Conservation (phyloP, 2,888 invertebrate genomes). For the Crepidodera aurea region DNA sequence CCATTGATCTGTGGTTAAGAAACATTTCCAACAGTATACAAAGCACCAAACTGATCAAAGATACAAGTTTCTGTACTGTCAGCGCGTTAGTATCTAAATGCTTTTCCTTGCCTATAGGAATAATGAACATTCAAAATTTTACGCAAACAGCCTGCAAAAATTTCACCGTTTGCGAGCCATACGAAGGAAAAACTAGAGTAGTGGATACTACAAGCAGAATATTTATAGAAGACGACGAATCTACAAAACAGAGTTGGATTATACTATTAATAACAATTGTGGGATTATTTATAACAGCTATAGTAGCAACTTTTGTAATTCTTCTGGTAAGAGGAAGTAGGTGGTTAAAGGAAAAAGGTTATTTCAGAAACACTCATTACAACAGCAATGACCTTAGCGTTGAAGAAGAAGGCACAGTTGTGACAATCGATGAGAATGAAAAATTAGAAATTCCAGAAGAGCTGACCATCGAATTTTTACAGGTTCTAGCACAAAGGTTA, state of each 20-base stretch:
- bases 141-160: conserved; percentile 68
- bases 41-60: conserved; percentile 61
- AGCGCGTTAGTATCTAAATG: conserved; percentile 68
- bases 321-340: conserved; percentile 66
- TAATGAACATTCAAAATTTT: conserved; percentile 70
- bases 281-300: conserved; percentile 65
- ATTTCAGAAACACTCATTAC: conserved; percentile 63
- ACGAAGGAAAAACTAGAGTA: conserved; percentile 58
- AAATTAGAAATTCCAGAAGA: conserved; percentile 74
- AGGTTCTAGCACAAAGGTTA: conserved; percentile 71
- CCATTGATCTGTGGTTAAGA: conserved; percentile 67
- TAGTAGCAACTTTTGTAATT: conserved; percentile 65
- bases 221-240: conserved; percentile 48
- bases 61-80: conserved; percentile 71
- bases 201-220: conserved; percentile 55
- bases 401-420: conserved; percentile 60
- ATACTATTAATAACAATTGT: conserved; percentile 57
- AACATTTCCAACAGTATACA: conserved; percentile 62
- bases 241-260: conserved; percentile 48
- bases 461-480: conserved; percentile 75
- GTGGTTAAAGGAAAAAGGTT: conserved; percentile 68
- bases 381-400: conserved; percentile 68
- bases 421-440: conserved; percentile 56
- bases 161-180: conserved; percentile 68
- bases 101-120: conserved; percentile 71